Evolutionary conservation across 30 jellyfish, hydroid and myxozoan species (phyloP).

Genomic region (Aurelia sp.): DNA sequence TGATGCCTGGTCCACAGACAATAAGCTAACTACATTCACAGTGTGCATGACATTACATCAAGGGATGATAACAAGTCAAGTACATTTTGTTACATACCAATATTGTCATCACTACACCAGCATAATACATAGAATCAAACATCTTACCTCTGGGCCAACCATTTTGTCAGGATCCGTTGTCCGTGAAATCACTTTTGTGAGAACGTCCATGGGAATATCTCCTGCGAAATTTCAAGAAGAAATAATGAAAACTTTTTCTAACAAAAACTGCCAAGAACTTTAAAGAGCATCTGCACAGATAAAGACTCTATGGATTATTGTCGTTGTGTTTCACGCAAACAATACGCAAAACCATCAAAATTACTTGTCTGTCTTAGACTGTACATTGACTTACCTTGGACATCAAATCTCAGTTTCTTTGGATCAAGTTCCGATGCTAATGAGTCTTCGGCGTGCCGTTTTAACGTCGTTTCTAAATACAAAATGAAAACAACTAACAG

Average conservation of each 20-base stretch:
- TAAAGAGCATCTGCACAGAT: too few relatives aligned
- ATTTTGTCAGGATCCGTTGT: conserved; percentile 86
- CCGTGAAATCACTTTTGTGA: conserved; percentile 68
- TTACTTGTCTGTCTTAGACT: too few relatives aligned
- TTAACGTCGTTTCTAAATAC: conserved; percentile 9
- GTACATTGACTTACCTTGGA: conserved; percentile 7
- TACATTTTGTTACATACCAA: neutral
- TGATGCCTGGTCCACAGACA: too few relatives aligned
- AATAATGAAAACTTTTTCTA: neutral
- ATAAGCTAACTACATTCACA: too few relatives aligned
- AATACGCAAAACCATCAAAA: too few relatives aligned
- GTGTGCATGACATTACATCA: too few relatives aligned
- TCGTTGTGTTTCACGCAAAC: too few relatives aligned
- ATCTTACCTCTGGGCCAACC: conserved; percentile 96
- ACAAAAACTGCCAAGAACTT: too few relatives aligned
- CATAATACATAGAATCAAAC: neutral
- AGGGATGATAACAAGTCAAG: too few relatives aligned
- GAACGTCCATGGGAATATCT: conserved; percentile 82
- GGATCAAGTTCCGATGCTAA: conserved; percentile 15
- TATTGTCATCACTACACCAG: neutral
- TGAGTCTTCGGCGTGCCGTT: conserved; percentile 42
- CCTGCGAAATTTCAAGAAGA: conserved; percentile 49
- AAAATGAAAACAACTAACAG: too few relatives aligned
- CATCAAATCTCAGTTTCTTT: conserved; percentile 22
- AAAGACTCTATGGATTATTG: too few relatives aligned